Percentiles rank a stretch among this genome's conserved stretches.
Evolutionary conservation across 2,113 vertebrate genomes (phyloP).

Genomic region (Procavia capensis): DNA sequence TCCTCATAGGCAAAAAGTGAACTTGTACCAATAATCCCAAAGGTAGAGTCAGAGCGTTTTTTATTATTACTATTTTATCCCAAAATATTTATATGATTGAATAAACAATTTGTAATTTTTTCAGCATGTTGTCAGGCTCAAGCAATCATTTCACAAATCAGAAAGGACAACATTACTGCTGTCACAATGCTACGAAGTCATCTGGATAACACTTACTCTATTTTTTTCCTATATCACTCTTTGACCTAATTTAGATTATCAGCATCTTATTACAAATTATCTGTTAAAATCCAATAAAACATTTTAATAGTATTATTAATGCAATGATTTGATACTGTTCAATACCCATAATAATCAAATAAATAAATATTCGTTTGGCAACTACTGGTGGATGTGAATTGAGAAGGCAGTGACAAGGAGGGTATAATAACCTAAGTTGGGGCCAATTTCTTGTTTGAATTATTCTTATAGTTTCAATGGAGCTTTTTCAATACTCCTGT

Average conservation of each 20-base stretch:
- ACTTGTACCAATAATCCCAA: neutral
- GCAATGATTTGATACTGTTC: neutral
- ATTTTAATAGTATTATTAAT: constrained; percentile 11
- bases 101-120: neutral
- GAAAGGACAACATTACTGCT: neutral
- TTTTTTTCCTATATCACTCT: neutral
- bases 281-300: constrained; percentile 11
- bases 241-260: constrained; percentile 42
- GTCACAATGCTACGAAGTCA: neutral
- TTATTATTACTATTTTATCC: too few relatives aligned
- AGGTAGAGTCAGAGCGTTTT: too few relatives aligned
- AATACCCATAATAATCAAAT: neutral
- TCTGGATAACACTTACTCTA: neutral
- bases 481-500: neutral
- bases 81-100: neutral
- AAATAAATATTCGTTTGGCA: neutral
- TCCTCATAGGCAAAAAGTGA: neutral
- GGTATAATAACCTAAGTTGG: neutral
- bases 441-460: neutral
- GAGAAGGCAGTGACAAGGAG: neutral
- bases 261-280: constrained; percentile 28
- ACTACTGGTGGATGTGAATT: neutral
- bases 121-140: neutral
- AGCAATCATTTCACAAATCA: constrained; percentile 32
- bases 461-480: neutral